phyloP scores from a whole-genome alignment of 2,797 vertebrate genomes.

The Cygnus olor region DNA sequence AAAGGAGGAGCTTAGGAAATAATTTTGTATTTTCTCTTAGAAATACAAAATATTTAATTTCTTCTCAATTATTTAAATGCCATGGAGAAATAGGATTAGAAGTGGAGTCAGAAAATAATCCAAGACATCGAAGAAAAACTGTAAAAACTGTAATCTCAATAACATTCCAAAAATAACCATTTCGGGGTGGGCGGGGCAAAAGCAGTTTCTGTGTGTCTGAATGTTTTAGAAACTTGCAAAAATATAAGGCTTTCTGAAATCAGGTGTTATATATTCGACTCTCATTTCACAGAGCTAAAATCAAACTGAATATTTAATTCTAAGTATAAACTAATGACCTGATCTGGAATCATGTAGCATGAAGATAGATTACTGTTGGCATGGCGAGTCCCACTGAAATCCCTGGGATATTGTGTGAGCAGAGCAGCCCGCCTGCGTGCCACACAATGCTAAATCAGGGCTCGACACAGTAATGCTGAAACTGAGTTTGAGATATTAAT shows the following conservation, averaged over 20 bases:
- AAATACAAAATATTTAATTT: conserved; percentile 61
- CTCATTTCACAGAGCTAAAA: conserved; percentile 50
- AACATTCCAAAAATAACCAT: conserved; percentile 5
- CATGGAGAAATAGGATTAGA: conserved; percentile 12
- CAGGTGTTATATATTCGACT: conserved; percentile 40
- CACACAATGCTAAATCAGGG: neutral
- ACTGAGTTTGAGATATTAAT: conserved; percentile 7
- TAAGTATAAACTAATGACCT: conserved; percentile 67
- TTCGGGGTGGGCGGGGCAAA: neutral
- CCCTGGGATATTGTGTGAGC: conserved; percentile 52
- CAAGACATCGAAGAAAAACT: conserved; percentile 49
- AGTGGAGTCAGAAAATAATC: conserved; percentile 53
- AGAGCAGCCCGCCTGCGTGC: neutral
- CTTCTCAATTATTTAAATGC: conserved; percentile 38
- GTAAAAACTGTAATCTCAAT: conserved; percentile 15
- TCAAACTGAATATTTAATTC: conserved; percentile 70
- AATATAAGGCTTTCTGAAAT: conserved; percentile 16
- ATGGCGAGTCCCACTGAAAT: conserved; percentile 47
- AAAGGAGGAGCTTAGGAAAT: conserved; percentile 7
- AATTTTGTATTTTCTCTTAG: conserved; percentile 38
- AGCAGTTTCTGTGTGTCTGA: neutral
- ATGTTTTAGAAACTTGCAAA: neutral
- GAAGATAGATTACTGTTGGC: conserved; percentile 67
- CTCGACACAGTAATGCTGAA: conserved; percentile 1
- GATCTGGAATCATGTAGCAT: conserved; percentile 51